Conservation (phyloP, 2,113 vertebrate genomes). For the Vombatus ursinus region DNA sequence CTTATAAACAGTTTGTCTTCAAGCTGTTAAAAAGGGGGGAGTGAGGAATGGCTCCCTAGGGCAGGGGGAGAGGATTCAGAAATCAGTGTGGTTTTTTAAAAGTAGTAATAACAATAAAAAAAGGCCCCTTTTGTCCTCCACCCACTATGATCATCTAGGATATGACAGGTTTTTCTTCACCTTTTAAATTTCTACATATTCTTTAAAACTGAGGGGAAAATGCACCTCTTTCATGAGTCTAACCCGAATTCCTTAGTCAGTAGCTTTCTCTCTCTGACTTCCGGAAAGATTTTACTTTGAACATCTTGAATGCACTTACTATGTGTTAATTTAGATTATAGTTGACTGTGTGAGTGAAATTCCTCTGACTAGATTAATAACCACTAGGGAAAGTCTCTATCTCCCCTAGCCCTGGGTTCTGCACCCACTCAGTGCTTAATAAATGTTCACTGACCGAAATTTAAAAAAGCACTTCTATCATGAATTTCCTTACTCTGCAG, state of each 20-base stretch:
- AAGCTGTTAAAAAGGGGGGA: background rate
- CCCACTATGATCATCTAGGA: background rate
- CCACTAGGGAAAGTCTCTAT: background rate
- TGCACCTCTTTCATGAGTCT: background rate
- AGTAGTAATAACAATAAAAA: too few relatives aligned
- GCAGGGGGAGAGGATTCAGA: background rate
- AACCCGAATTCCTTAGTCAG: background rate
- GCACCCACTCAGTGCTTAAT: background rate
- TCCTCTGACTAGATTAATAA: background rate
- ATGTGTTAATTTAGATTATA: background rate
- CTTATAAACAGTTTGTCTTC: background rate
- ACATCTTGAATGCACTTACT: background rate
- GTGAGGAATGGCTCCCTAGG: background rate
- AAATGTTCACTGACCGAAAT: background rate
- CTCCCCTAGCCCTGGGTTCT: background rate
- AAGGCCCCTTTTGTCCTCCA: background rate
- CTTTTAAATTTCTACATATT: background rate
- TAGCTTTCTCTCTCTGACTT: background rate
- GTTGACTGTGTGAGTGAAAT: background rate
- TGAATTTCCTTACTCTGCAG: background rate
- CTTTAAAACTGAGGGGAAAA: background rate
- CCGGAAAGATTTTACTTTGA: background rate
- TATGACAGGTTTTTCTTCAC: background rate
- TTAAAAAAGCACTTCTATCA: background rate
- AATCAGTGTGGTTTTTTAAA: background rate